Conservation (phyloP, 2,113 vertebrate genomes). For the Bungarus multicinctus region DNA sequence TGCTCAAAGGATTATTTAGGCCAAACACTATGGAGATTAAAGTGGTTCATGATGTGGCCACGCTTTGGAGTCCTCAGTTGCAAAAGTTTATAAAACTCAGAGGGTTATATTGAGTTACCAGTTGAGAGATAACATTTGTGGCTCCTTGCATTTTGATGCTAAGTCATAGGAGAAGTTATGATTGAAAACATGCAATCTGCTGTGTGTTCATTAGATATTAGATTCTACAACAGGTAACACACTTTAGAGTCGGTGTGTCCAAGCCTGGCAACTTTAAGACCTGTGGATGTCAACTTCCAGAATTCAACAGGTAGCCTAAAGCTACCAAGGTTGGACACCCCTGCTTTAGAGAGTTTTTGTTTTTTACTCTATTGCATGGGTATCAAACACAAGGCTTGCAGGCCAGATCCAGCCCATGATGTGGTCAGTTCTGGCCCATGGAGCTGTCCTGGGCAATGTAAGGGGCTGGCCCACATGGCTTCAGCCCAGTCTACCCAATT, state of each 20-base stretch:
- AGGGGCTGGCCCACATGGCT: too few relatives aligned
- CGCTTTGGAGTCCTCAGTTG: too few relatives aligned
- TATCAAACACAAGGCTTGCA: too few relatives aligned
- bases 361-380: background rate
- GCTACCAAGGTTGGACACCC: background rate
- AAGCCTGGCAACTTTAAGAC: background rate
- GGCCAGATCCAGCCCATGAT: too few relatives aligned
- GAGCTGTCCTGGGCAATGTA: too few relatives aligned
- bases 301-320: background rate
- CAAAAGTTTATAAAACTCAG: too few relatives aligned
- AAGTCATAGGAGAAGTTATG: too few relatives aligned
- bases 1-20: background rate
- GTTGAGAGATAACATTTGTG: too few relatives aligned
- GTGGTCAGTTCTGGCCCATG: too few relatives aligned
- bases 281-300: background rate
- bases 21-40: background rate
- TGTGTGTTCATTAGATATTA: background rate
- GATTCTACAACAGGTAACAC: background rate
- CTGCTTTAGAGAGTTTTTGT: background rate
- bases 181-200: background rate
- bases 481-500: too few relatives aligned
- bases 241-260: background rate
- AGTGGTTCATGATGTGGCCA: background rate
- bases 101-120: too few relatives aligned
- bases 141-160: too few relatives aligned